Percentiles rank a stretch among this genome's conserved stretches.
Conservation (phyloP, 2,888 invertebrate genomes). For the Temnothorax ravouxi region DNA sequence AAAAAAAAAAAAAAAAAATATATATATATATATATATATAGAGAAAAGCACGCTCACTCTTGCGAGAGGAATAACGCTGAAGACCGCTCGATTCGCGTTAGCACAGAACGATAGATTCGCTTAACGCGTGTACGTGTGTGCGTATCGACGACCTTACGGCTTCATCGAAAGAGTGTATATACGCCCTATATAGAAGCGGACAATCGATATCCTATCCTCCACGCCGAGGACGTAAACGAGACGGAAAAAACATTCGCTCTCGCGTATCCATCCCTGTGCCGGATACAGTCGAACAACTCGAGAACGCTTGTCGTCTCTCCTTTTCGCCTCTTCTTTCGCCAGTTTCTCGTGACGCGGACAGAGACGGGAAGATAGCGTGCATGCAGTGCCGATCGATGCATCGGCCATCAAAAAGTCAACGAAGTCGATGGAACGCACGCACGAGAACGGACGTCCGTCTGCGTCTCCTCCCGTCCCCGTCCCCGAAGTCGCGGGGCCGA, state of each 20-base stretch:
- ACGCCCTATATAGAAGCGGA: slow-evolving; percentile 3
- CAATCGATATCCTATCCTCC: slow-evolving; percentile 35
- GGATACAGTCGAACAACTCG: not conserved
- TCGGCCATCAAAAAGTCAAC: slow-evolving; percentile 11
- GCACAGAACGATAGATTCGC: not conserved
- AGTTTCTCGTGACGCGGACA: not conserved
- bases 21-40: too few relatives aligned
- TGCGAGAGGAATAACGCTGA: not conserved
- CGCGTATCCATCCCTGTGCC: not conserved
- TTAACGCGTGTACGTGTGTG: not conserved
- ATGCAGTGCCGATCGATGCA: slow-evolving; percentile 6
- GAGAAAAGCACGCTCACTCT: not conserved
- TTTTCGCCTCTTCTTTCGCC: not conserved
- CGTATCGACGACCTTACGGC: slow-evolving; percentile 29
- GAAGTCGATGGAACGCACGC: not conserved
- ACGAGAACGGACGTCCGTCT: not conserved
- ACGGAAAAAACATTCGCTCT: slow-evolving; percentile 12
- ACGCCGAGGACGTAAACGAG: not conserved
- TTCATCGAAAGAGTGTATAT: slow-evolving; percentile 15
- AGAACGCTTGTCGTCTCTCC: not conserved
- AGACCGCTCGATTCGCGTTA: not conserved
- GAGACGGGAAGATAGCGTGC: not conserved
- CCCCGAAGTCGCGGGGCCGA: not conserved
- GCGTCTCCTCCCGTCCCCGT: not conserved
- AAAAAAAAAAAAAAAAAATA: too few relatives aligned